Base-by-base conservation (phyloP, 2,113 vertebrate genomes). In the Stictonetta naevosa region DNA sequence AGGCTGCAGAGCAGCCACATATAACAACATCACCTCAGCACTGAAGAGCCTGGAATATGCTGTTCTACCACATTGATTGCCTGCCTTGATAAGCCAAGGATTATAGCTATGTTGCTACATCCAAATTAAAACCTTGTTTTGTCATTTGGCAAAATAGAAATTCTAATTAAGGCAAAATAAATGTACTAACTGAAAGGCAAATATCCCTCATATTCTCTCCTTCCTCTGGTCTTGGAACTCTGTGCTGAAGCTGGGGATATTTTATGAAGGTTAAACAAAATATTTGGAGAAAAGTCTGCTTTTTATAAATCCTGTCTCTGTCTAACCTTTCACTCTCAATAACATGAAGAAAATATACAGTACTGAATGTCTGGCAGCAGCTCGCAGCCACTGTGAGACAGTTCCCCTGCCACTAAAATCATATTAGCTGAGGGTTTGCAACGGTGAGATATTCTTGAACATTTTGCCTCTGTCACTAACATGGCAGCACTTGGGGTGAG, bases 201-300 rank as follows among this genome's bases (percentile, higher is more conserved):
- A 79, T 66, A 82, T 33, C 36, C 11, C 28, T 91, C 34, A 38
- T 79, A 55, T 79, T 29, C 59, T 82, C 13, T 53, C 17, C 22
- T 83, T 84, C 22, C 19, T 66, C 8, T 34, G 55, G 56, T 63
- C 55, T 44, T 84, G 48, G 71, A 92, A 85, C 89, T 92, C 63
- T 86, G 40, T 21, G 26, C 29, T 91, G 81, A 82, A 90, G 28
- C 53, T 86, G 73, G 16, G 48, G 40, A 58, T 94, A 92, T 83
- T 97, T 93, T 93, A 85, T 89, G 62, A 93, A 89, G 17, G 67
- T 92, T 90, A 96, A 96, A 86, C 81, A 93, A 96, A 97, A 92
- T 95, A 91, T 85, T 72, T 96, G 68, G 63, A 95, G 62, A 20
- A 81, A 86, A 89, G 74, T 96, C 91, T 96, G 88, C 86, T 93